Percentiles rank a stretch among this genome's conserved stretches.
phyloP scores from a whole-genome alignment of 2,113 vertebrate species.

The Pygoscelis antarcticus region DNA sequence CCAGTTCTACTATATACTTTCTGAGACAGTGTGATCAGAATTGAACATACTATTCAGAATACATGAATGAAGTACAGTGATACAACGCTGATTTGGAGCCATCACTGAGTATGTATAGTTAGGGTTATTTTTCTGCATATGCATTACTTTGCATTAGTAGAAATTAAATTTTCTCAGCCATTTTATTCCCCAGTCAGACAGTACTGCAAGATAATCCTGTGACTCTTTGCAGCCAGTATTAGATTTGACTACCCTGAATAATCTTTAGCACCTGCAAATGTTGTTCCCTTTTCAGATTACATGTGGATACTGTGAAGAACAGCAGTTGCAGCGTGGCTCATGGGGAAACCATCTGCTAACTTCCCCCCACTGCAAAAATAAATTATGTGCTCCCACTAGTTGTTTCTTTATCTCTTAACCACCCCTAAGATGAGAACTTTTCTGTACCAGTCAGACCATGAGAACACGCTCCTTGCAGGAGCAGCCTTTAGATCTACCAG shows the following conservation, averaged over 20 bases:
- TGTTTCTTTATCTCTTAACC: neutral
- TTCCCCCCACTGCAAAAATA: neutral
- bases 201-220: neutral
- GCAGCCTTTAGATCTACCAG: neutral
- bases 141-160: neutral
- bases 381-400: neutral
- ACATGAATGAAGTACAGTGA: neutral
- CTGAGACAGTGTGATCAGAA: neutral
- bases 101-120: neutral
- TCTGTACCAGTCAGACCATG: neutral
- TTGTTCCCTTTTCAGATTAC: neutral
- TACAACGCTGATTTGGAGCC: neutral
- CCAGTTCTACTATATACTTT: neutral
- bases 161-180: neutral
- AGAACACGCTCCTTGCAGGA: rapidly evolving
- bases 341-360: neutral
- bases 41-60: neutral
- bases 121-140: neutral
- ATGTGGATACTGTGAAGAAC: neutral
- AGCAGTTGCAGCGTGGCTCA: neutral
- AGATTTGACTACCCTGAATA: neutral
- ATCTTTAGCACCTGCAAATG: neutral
- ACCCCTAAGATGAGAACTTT: neutral
- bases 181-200: neutral
- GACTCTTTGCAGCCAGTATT: neutral